Conservation (phyloP, 2,888 invertebrate species). For the Hyppa rectilinea region DNA sequence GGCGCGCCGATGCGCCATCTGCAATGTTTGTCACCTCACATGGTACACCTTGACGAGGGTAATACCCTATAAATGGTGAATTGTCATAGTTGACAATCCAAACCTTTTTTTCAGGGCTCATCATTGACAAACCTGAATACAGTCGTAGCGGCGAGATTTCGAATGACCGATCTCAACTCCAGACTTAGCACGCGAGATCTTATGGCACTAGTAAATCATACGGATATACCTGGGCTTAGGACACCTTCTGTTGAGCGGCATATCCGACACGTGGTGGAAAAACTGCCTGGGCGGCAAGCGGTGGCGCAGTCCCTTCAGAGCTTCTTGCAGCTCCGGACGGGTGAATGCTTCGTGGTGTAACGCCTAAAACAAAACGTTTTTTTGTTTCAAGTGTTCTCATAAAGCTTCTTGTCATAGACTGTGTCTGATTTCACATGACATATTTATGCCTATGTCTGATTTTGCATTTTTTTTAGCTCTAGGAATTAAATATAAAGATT, state of each 20-base stretch:
- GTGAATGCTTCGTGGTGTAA: conserved; percentile 92
- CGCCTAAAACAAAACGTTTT: conserved; percentile 80
- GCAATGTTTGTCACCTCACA: background rate
- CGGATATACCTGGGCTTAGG: conserved; percentile 79
- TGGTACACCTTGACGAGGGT: background rate
- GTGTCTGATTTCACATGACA: no score
- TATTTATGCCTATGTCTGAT: no score
- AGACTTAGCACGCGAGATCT: no score
- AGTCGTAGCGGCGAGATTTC: no score
- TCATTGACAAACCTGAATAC: no score
- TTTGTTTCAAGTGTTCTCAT: no score
- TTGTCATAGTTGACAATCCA: background rate
- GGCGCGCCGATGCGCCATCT: conserved; percentile 73
- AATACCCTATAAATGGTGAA: background rate
- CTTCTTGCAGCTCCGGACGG: conserved; percentile 75
- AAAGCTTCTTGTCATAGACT: no score
- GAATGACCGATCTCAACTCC: no score
- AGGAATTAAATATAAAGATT: no score
- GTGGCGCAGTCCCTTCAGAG: conserved; percentile 84
- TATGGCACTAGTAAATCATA: background rate
- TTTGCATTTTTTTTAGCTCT: no score
- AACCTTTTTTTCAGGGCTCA: background rate
- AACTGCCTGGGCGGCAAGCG: conserved; percentile 87
- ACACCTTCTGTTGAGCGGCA: conserved; percentile 78
- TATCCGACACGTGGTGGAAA: conserved; percentile 86